Evolutionary conservation across 2,888 invertebrate species (phyloP), one percentile per base, ranked within the genome.

Genomic region (Synergus laeviventris): DNA sequence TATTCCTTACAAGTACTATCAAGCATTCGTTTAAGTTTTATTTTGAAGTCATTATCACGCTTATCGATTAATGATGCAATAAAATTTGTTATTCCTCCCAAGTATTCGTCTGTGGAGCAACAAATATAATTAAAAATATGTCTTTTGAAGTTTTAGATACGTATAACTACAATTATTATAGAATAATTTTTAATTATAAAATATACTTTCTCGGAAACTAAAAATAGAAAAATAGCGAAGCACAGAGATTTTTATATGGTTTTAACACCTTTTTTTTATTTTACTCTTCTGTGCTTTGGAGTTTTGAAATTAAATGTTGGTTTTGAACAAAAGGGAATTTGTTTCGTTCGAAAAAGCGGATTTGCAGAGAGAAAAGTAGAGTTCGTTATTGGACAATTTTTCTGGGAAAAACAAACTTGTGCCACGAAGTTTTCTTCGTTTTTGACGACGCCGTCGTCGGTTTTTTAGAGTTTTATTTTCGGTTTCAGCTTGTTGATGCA

Each of bases 401-500:
- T 56, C 21, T 56, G 21, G 56, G 56, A 56, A 56, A 56, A 56
- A 56, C 56, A 24, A 56, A 56, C 21, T 56, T 56, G 21, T 56
- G 21, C 21, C 21, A 56, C 5, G 56, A 24, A 14, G 56, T 56
- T 24, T 56, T 56, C 21, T 56, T 56, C 56, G 21, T 21, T 56
- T 56, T 56, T 56, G 56, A 56, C 56, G 56, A 21, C 21, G 21
- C 21, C 21, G 12, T 56, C 21, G 12, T 18, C 14, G 18, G 1
- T 56, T 56, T 56, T 56, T 56, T 56, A 56, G 56, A 11, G 18
- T 56, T 56, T 56, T 56, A 56, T 56, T 56, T 56, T 56, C 18
- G 56, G 56, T 56, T 56, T 56, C 56, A 56, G 56, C 56, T 56
- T 56, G 56, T 56, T 56, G 56, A 56, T 24, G 56, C 56, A 56